A percentile compares a stretch with the other conserved stretches of the same genome.
phyloP scores from a whole-genome alignment of 2,888 invertebrate genomes.

The Drosophila ezoana region DNA sequence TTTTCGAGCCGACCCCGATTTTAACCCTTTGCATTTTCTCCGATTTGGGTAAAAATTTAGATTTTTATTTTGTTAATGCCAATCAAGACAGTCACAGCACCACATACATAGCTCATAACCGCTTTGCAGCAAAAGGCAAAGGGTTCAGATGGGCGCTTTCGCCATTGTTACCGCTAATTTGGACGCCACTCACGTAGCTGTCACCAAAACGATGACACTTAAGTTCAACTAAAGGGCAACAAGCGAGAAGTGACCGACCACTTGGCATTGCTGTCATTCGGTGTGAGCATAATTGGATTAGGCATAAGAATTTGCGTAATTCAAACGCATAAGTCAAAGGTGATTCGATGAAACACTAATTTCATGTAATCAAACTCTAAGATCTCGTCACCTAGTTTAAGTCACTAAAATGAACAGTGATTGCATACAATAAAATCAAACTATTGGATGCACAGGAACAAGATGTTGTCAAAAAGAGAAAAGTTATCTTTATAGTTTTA shows the following conservation, averaged over 20 bases:
- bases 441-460: too few relatives aligned
- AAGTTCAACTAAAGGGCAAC: slow-evolving; percentile 15
- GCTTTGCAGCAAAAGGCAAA: slow-evolving; percentile 21
- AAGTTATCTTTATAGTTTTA: too few relatives aligned
- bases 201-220: slow-evolving; percentile 17
- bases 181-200: slow-evolving; percentile 37
- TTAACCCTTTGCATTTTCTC: too few relatives aligned
- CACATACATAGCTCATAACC: slow-evolving; percentile 43
- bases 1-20: too few relatives aligned
- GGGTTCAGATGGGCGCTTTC: slow-evolving; percentile 28
- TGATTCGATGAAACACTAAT: neutral
- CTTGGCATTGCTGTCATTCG: neutral
- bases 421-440: too few relatives aligned
- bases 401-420: too few relatives aligned
- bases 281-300: neutral
- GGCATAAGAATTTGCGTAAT: neutral
- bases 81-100: slow-evolving; percentile 41
- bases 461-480: too few relatives aligned
- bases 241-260: neutral
- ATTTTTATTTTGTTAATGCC: too few relatives aligned
- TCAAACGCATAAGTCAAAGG: slow-evolving; percentile 2
- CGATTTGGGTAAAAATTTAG: too few relatives aligned
- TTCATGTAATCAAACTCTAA: too few relatives aligned
- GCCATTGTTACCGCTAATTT: slow-evolving; percentile 16
- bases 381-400: too few relatives aligned